These are phyloP conservation scores for Chironomus tentans DNA, from an alignment of 2,888 invertebrate species.

Conservation along the genomic window DNA sequence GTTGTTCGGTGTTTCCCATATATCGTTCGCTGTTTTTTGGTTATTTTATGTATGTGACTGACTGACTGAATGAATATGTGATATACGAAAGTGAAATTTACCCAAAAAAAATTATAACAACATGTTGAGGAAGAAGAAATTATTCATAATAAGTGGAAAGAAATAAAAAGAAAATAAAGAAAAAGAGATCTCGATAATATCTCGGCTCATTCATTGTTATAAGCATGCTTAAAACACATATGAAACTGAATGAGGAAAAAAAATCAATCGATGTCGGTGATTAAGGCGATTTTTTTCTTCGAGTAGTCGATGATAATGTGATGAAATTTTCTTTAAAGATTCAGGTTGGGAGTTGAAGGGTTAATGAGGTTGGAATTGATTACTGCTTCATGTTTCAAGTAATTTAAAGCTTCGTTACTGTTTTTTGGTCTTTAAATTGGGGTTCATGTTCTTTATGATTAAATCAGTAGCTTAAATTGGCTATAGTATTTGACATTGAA, in stretches of 20 bases:
- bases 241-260: neutral
- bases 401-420: no score
- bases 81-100: slow-evolving; percentile 22
- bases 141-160: neutral
- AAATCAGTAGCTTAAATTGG: no score
- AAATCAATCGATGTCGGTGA: neutral
- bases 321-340: no score
- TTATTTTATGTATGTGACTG: neutral
- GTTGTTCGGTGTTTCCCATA: neutral
- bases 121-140: neutral
- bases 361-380: no score
- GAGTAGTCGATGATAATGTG: no score
- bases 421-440: no score
- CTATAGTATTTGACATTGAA: no score
- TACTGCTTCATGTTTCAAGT: no score
- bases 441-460: no score
- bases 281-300: no score
- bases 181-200: neutral
- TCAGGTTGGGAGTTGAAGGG: no score
- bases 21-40: neutral
- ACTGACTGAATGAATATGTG: neutral
- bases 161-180: neutral
- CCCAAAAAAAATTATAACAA: slow-evolving; percentile 11
- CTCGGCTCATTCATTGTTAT: neutral
- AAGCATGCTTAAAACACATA: neutral